These are phyloP conservation scores for Scolopax rusticola DNA, from an alignment of 2,797 vertebrate genomes.

Conservation along the genomic window DNA sequence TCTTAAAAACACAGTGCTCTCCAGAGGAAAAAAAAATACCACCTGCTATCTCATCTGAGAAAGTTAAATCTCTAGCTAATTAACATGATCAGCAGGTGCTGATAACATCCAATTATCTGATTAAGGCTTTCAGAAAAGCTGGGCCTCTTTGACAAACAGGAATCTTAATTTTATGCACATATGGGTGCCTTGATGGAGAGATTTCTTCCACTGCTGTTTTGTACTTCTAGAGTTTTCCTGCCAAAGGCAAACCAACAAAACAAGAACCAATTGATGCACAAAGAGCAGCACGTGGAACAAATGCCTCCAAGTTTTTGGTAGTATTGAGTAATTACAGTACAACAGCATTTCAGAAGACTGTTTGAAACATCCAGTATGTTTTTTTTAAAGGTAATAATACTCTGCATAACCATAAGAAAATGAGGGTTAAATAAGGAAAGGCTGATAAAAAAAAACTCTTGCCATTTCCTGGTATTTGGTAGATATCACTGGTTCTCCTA, in stretches of 20 bases:
- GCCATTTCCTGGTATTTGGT: not conserved
- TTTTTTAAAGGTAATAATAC: not conserved
- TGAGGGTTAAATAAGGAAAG: not conserved
- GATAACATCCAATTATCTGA: conserved; percentile 46
- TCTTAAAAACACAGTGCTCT: not conserved
- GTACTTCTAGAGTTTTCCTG: not conserved
- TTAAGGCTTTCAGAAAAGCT: not conserved
- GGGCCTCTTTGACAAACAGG: not conserved
- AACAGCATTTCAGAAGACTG: not conserved
- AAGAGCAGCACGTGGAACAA: not conserved
- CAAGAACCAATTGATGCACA: not conserved
- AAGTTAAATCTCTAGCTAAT: conserved; percentile 31
- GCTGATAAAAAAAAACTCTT: not conserved
- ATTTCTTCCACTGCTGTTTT: not conserved
- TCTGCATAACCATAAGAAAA: not conserved
- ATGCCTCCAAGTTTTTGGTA: not conserved
- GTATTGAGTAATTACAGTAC: not conserved
- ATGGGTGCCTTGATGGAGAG: not conserved
- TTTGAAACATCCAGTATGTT: not conserved
- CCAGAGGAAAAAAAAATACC: conserved; percentile 25
- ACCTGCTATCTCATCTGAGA: not conserved
- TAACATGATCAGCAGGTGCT: conserved; percentile 39
- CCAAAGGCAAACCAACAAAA: not conserved
- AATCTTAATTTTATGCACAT: not conserved
- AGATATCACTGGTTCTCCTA: not conserved